A percentile compares a stretch with the other conserved stretches of the same genome.
Conservation (phyloP, 2,797 vertebrate species). For the Helicolenus hilgendorfi region DNA sequence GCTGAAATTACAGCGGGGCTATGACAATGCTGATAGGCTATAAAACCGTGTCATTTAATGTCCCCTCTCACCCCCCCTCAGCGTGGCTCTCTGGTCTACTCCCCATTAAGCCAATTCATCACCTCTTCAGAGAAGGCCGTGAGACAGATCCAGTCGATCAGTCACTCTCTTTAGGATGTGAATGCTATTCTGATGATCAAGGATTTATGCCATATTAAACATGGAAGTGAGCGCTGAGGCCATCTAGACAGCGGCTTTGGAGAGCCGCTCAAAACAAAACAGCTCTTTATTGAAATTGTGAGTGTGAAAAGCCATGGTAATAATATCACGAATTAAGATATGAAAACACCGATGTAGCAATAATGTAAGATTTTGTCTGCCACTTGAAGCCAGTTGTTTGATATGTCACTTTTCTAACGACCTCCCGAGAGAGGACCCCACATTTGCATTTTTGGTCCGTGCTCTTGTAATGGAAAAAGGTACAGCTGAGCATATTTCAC, state of each 20-base stretch:
- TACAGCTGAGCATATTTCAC: constrained; percentile 89
- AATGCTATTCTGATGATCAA: constrained; percentile 60
- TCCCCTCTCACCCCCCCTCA: constrained; percentile 43
- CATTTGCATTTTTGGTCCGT: constrained; percentile 88
- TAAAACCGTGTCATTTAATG: constrained; percentile 87
- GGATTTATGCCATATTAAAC: constrained; percentile 67
- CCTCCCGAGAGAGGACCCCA: constrained; percentile 71
- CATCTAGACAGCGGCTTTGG: constrained; percentile 49
- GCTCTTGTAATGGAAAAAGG: constrained; percentile 89
- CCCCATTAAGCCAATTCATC: constrained; percentile 87
- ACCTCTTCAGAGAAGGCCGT: constrained; percentile 77
- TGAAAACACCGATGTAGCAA: constrained; percentile 63
- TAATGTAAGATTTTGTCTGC: constrained; percentile 70
- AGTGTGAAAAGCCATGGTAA: constrained; percentile 32
- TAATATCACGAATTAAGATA: constrained; percentile 68
- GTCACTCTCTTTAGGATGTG: constrained; percentile 64
- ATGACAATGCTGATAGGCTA: constrained; percentile 85
- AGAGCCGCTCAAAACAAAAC: constrained; percentile 43
- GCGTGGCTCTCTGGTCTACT: constrained; percentile 67
- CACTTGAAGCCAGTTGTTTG: constrained; percentile 78
- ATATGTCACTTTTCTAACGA: constrained; percentile 87
- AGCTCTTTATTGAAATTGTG: constrained; percentile 21
- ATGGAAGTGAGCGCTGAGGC: constrained; percentile 31
- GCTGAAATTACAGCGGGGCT: constrained; percentile 74
- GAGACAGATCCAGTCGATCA: constrained; percentile 77